phyloP scores from a whole-genome alignment of 2,888 invertebrate species.

The Drosophila barbarae region DNA sequence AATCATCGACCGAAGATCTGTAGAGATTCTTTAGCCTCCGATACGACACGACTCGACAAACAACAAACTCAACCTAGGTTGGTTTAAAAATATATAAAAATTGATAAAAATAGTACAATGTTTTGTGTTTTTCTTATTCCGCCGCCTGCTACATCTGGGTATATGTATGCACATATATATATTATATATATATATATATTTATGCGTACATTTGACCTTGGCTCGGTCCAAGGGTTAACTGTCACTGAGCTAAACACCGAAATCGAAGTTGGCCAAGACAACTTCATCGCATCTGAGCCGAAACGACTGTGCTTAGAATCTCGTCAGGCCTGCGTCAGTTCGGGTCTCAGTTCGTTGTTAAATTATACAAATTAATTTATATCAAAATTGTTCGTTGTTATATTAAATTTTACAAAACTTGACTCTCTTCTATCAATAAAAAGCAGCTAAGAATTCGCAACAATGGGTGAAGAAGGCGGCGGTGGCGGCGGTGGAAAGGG shows the following conservation, averaged over 20 bases:
- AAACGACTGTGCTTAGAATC: not conserved
- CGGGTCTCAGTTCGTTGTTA: slow-evolving; percentile 7
- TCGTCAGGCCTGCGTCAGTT: slow-evolving; percentile 18
- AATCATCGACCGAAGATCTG: slow-evolving; percentile 22
- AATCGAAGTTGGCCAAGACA: slow-evolving; percentile 16
- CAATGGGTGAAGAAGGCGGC: slow-evolving; percentile 42
- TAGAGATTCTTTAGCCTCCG: slow-evolving; percentile 45
- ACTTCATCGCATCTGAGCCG: not conserved
- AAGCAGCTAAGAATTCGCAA: not conserved
- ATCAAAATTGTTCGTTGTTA: not conserved
- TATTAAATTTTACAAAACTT: not conserved
- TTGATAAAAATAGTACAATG: slow-evolving; percentile 77
- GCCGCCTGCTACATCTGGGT: not conserved
- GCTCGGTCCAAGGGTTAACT: not conserved
- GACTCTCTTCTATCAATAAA: not conserved
- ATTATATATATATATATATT: not conserved
- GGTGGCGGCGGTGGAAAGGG: slow-evolving; percentile 48
- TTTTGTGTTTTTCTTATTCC: slow-evolving; percentile 44
- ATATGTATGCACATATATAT: not conserved
- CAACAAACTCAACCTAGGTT: slow-evolving; percentile 67
- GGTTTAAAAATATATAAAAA: slow-evolving; percentile 76
- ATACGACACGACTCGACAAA: slow-evolving; percentile 54
- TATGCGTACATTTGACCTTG: slow-evolving; percentile 1
- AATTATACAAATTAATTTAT: not conserved
- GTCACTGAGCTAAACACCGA: not conserved